These are phyloP conservation scores for Syngnathus typhle DNA, from an alignment of 2,113 vertebrate species.

Conservation along the genomic window DNA sequence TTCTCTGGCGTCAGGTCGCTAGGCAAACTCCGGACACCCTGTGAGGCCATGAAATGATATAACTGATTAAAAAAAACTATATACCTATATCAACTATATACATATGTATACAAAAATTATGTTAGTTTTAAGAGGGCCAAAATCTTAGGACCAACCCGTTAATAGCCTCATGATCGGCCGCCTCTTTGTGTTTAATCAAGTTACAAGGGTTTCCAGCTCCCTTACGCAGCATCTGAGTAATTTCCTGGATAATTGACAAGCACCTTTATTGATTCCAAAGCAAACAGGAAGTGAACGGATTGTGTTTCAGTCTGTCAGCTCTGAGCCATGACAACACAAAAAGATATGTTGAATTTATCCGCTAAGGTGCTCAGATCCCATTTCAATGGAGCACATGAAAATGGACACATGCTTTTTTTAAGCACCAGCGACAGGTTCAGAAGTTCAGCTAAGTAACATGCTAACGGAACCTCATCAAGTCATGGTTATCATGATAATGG, in stretches of 20 bases:
- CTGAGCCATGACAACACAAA: not conserved
- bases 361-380: too few species aligned
- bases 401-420: too few species aligned
- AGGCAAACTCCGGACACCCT: not conserved
- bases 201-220: conserved; percentile 46
- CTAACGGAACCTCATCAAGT: too few species aligned
- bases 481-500: not conserved
- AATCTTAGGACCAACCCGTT: not conserved
- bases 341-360: not conserved
- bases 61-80: not conserved
- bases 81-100: too few species aligned
- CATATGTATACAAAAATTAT: too few species aligned
- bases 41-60: not conserved
- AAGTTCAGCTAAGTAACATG: too few species aligned
- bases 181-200: conserved; percentile 26
- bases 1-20: not conserved
- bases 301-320: not conserved
- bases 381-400: too few species aligned
- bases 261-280: conserved; percentile 40
- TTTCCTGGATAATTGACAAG: conserved; percentile 21
- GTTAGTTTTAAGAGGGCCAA: not conserved
- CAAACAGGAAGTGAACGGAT: conserved; percentile 20
- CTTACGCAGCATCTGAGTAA: conserved; percentile 23
- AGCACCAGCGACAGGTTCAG: too few species aligned
- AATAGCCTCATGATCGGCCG: not conserved